Percentiles rank a stretch among this genome's conserved stretches.
Evolutionary conservation across 1,140 invertebrate genomes (phyloP).

Genomic region (Eueides isabella): DNA sequence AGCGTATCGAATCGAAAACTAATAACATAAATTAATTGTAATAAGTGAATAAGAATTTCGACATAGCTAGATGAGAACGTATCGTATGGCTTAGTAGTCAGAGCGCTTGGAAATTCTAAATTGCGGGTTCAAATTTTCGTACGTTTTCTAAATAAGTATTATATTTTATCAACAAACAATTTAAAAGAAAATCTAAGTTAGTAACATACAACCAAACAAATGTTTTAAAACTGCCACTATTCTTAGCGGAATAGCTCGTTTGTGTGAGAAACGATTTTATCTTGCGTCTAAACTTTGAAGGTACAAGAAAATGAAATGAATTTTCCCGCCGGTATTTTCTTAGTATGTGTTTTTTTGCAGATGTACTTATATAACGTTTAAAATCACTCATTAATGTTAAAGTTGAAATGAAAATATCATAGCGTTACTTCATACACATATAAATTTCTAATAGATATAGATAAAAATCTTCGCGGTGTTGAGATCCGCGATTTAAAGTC

Average conservation of each 20-base stretch:
- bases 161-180: not conserved
- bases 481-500: too few relatives aligned
- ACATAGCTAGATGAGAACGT: too few relatives aligned
- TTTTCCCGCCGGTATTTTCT: constrained; percentile 2
- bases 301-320: constrained; percentile 7
- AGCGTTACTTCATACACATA: not conserved
- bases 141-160: too few relatives aligned
- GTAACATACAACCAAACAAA: not conserved
- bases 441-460: too few relatives aligned
- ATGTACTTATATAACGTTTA: not conserved
- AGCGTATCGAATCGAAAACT: too few relatives aligned
- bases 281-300: constrained; percentile 9
- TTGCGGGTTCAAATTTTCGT: too few relatives aligned
- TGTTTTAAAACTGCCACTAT: constrained; percentile 19
- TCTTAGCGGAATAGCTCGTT: constrained; percentile 22
- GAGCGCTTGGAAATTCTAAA: too few relatives aligned
- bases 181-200: not conserved
- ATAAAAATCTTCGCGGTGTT: too few relatives aligned
- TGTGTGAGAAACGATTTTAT: constrained; percentile 28
- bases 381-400: not conserved
- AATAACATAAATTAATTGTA: too few relatives aligned
- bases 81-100: too few relatives aligned
- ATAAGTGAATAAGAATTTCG: too few relatives aligned
- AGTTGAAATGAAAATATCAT: not conserved
- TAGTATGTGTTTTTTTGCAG: constrained; percentile 5